Base-by-base conservation (phyloP, 2,888 invertebrate species). In the Cotesia congregata region DNA sequence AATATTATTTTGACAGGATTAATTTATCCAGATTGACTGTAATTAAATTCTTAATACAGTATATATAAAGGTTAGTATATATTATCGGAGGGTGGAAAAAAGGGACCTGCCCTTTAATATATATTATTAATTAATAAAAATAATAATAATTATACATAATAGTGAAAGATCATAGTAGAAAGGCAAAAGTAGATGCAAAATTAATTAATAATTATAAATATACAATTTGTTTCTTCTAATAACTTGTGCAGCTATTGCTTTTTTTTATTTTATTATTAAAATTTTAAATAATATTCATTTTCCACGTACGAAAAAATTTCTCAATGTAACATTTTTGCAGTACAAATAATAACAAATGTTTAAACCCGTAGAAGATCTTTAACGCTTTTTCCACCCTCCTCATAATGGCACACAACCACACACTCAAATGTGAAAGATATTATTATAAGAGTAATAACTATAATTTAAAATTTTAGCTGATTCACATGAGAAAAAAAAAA, bases 71-170 rank as follows among this genome's bases (percentile, higher is more conserved):
- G 59, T 61, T 61, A 71, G n/a, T n/a, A n/a, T n/a, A n/a, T n/a
- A 50, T 12, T 41, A 62, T 72, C 5, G 62, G 62, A 62, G 60
- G 60, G 61, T 39, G 60, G 68, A 83, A 85, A 73, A 70, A 77
- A 83, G 88, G 88, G 88, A 85, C 88, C 88, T 88, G 88, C 88
- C 88, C 86, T 87, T 82, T 85, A 84, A 84, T 83, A 50, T 50
- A 50, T 50, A 50, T 12, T 9, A 50, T 12, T 50, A 30, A 30
- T 30, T 30, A 30, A 30, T 30, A 30, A 30, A 30, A 30, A 30
- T 30, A 30, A 30, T 50, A 50, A 12, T 50, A 50, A 50, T 50
- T 12, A 50, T 50, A 50, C 4, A 50, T 50, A 50, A 50, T 41
- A 30, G 30, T 30, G 83, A 86, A 84, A 83, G 84, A 85, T 85